A percentile compares a stretch with the other conserved stretches of the same genome.
These are phyloP conservation scores for Tenthredo amoena DNA, from an alignment of 2,888 invertebrate species.

Conservation along the genomic window DNA sequence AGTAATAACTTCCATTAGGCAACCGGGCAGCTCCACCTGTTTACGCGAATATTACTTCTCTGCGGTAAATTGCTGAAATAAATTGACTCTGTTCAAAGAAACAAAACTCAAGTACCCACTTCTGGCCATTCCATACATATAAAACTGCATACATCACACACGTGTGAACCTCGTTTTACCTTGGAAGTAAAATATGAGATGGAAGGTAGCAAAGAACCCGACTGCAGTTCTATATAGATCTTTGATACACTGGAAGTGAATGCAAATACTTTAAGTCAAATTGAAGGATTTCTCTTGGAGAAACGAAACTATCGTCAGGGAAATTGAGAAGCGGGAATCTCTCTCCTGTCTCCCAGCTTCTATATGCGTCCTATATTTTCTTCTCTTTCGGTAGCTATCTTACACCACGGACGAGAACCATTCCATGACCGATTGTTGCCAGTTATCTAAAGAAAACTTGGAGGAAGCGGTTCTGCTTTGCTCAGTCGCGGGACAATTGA, in stretches of 20 bases:
- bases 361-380: neutral
- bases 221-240: neutral
- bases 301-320: conserved; percentile 5
- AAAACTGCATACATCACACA: neutral
- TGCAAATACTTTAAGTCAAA: conserved; percentile 17
- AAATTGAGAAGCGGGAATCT: neutral
- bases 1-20: conserved; percentile 31
- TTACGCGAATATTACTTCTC: conserved; percentile 23
- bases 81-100: conserved; percentile 8
- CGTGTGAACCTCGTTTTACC: neutral
- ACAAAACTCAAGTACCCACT: neutral
- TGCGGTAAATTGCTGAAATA: conserved; percentile 13
- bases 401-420: conserved; percentile 23
- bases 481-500: conserved; percentile 44
- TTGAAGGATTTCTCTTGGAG: conserved; percentile 1
- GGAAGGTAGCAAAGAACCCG: neutral
- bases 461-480: conserved; percentile 39
- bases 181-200: neutral
- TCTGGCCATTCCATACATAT: neutral
- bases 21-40: conserved; percentile 28
- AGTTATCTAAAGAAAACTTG: conserved; percentile 46
- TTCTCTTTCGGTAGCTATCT: conserved; percentile 6
- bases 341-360: neutral
- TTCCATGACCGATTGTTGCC: conserved; percentile 42
- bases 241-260: neutral